Percentiles rank a stretch among this genome's conserved stretches.
phyloP scores from a whole-genome alignment of 1,140 invertebrate species.

The Oedothorax gibbosus region DNA sequence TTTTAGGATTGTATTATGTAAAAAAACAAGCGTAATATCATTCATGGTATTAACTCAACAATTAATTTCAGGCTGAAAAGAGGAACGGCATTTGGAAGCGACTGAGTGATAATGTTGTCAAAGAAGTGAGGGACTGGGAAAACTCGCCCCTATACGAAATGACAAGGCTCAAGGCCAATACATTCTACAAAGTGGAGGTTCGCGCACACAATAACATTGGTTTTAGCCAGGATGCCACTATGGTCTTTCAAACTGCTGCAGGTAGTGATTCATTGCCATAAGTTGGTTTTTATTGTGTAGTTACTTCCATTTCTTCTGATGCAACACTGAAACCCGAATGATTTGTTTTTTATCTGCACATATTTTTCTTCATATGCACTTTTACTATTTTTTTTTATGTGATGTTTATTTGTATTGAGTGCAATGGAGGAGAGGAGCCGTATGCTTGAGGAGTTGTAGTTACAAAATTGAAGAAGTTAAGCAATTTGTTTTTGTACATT shows the following conservation, averaged over 20 bases:
- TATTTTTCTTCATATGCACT: constrained; percentile 29
- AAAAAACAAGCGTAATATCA: not conserved
- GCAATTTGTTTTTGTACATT: no score
- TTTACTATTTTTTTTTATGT: not conserved
- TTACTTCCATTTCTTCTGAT: constrained; percentile 8
- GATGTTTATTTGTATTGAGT: no score
- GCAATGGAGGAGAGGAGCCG: no score
- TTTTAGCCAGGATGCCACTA: constrained; percentile 78
- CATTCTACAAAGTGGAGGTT: constrained; percentile 84
- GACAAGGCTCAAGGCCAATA: constrained; percentile 76
- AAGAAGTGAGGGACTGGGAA: constrained; percentile 45
- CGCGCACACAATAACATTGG: constrained; percentile 87
- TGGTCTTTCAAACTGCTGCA: constrained; percentile 84
- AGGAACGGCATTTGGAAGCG: constrained; percentile 29
- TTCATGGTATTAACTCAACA: not conserved
- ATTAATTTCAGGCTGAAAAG: constrained; percentile 39
- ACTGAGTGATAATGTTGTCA: constrained; percentile 15
- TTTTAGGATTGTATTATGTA: not conserved
- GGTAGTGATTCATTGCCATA: constrained; percentile 69
- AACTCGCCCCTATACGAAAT: constrained; percentile 57
- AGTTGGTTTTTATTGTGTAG: not conserved
- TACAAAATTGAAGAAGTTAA: no score
- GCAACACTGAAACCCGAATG: not conserved
- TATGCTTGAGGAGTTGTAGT: no score
- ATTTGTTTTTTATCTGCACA: constrained; percentile 9